Evolutionary conservation across 2,113 vertebrate species (phyloP), one percentile per base, ranked within the genome.

Genomic region (Nannobrachium achirus): DNA sequence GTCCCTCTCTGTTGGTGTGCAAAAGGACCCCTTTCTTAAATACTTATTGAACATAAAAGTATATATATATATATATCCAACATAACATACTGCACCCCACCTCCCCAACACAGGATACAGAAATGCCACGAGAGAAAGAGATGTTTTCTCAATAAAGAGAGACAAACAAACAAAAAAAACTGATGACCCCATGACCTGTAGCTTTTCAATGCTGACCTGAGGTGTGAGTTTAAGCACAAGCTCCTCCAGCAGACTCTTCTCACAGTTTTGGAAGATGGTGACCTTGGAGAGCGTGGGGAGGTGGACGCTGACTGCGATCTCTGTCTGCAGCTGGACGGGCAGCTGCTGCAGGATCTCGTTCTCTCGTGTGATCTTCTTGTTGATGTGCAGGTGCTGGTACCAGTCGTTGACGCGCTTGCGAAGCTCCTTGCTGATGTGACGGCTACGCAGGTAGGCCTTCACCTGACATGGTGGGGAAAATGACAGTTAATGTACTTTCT

Each of bases 381-480:
- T 94, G 16, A 93, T 93, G 85, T 94, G 92, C 61, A 98, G 92
- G 73, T 98, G 95, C 78, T 94, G 94, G 76, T 96, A 96, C 97
- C 95, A 98, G 77, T 82, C 79, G 42, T 89, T 89, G 1, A 97
- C 96, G 0, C 91, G 92, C 2, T 82, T 80, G 16, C 72, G 87
- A 63, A 98, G 89, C 33, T 81, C 77, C 38, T 78, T 81, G 68
- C 83, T 91, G 5, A 90, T 85, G 0, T 79, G 89, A 3, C 79
- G 87, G 13, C 86, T 89, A 8, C 88, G 89, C 90, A 99, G 87
- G 85, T 95, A 98, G 0, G 75, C 88, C 78, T 90, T 94, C 40
- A 91, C 87, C 87, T 91, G 56, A 25, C 58, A 62, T 14, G 58
- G 13, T 2, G 58, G 20, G 15, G 33, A 13, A 46, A 18, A 62